Percentiles rank a stretch among this genome's conserved stretches.
Evolutionary conservation across 2,113 vertebrate genomes (phyloP).

Genomic region (Bungarus multicinctus): DNA sequence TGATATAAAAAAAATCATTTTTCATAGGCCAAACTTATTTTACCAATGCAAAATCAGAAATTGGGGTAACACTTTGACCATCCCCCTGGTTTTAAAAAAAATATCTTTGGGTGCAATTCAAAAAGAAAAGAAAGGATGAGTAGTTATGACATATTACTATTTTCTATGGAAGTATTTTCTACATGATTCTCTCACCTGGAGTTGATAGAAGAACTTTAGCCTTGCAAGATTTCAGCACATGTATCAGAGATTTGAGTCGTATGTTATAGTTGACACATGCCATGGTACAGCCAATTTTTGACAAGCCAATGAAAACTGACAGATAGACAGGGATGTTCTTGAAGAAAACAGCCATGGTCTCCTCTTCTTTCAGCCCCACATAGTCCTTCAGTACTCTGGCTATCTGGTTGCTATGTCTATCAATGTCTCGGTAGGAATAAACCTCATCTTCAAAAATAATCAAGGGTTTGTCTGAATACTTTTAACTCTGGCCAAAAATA

Average conservation of each 20-base stretch:
- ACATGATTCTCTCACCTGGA: slow-evolving; percentile 62
- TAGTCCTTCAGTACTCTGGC: slow-evolving; percentile 59
- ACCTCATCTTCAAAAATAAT: slow-evolving; percentile 66
- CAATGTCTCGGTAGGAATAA: slow-evolving; percentile 69
- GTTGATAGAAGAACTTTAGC: slow-evolving; percentile 70
- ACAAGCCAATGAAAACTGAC: slow-evolving; percentile 70
- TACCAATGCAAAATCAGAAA: background rate
- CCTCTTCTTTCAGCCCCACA: slow-evolving; percentile 53
- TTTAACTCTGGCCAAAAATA: slow-evolving; percentile 64
- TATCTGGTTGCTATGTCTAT: slow-evolving; percentile 66
- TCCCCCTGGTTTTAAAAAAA: background rate
- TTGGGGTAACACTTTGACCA: background rate
- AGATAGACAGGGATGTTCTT: slow-evolving; percentile 72
- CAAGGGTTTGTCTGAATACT: slow-evolving; percentile 68
- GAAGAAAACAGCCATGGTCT: slow-evolving; percentile 69
- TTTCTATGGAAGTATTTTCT: background rate
- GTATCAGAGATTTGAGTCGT: slow-evolving; percentile 70
- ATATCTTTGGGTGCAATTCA: background rate
- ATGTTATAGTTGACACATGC: slow-evolving; percentile 77
- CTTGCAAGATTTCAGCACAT: slow-evolving; percentile 72
- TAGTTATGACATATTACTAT: background rate
- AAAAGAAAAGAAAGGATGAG: background rate
- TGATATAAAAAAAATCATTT: background rate
- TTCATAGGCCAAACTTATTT: background rate
- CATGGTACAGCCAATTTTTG: slow-evolving; percentile 71